A percentile compares a stretch with the other conserved stretches of the same genome.
Conservation (phyloP, 2,888 invertebrate genomes). For the Adineta ricciae region DNA sequence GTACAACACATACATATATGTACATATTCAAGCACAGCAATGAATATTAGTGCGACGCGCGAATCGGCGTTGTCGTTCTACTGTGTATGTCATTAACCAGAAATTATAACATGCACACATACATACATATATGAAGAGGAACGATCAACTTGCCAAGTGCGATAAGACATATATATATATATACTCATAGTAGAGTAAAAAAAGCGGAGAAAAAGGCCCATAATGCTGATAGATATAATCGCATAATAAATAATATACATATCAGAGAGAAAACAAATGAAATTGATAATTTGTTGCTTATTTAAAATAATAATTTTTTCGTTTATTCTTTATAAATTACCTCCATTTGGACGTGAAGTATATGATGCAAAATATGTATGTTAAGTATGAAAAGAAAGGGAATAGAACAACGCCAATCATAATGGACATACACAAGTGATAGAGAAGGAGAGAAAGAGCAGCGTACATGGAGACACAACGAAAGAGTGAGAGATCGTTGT, state of each 20-base stretch:
- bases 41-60: neutral
- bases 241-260: neutral
- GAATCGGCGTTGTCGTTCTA: neutral
- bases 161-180: neutral
- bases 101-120: neutral
- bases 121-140: neutral
- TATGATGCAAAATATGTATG: constrained; percentile 4
- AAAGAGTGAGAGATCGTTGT: neutral
- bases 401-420: neutral
- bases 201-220: neutral
- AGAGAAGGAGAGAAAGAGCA: neutral
- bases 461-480: neutral
- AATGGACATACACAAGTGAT: neutral
- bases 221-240: constrained; percentile 13
- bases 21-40: neutral
- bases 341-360: neutral
- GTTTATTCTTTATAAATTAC: constrained; percentile 1
- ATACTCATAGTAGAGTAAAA: neutral
- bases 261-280: neutral
- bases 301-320: neutral
- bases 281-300: neutral
- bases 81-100: constrained; percentile 9
- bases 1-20: too few relatives aligned
- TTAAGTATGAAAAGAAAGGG: constrained; percentile 4
- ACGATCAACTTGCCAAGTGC: constrained; percentile 5